Conservation (phyloP, 2,797 vertebrate genomes). For the Hemibagrus guttatus region DNA sequence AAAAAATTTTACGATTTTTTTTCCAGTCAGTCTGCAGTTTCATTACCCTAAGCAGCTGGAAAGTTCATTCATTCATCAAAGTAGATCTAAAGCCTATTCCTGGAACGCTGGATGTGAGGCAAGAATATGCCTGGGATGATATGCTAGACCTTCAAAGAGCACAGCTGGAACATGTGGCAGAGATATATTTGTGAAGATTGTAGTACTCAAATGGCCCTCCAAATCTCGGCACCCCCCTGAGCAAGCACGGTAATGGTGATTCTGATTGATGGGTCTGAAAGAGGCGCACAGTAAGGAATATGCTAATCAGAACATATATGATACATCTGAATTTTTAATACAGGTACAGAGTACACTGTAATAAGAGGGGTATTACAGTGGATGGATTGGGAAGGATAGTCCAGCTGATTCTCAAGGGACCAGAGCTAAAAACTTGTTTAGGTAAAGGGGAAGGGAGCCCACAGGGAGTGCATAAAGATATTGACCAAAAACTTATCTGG, state of each 20-base stretch:
- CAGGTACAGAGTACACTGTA: background rate
- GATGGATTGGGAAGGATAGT: background rate
- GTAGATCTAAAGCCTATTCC: background rate
- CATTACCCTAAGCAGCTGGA: background rate
- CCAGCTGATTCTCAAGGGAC: background rate
- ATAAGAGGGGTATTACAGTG: background rate
- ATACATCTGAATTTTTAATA: conserved; percentile 20
- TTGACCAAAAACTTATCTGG: background rate
- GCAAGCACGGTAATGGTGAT: conserved; percentile 11
- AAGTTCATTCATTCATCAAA: background rate
- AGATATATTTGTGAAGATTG: background rate
- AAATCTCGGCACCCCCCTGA: background rate
- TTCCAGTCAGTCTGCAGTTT: too few species aligned
- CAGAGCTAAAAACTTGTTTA: background rate
- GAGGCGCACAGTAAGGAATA: background rate
- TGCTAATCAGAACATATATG: background rate
- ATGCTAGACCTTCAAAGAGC: background rate
- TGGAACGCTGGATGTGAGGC: background rate
- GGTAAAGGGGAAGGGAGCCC: background rate
- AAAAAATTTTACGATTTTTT: too few species aligned
- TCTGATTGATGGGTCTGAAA: conserved; percentile 14
- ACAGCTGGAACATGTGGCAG: background rate
- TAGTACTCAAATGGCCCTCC: background rate
- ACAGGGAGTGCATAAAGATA: background rate
- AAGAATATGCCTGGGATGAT: background rate